Conservation (phyloP, 2,888 invertebrate species). For the Dioctria linearis region DNA sequence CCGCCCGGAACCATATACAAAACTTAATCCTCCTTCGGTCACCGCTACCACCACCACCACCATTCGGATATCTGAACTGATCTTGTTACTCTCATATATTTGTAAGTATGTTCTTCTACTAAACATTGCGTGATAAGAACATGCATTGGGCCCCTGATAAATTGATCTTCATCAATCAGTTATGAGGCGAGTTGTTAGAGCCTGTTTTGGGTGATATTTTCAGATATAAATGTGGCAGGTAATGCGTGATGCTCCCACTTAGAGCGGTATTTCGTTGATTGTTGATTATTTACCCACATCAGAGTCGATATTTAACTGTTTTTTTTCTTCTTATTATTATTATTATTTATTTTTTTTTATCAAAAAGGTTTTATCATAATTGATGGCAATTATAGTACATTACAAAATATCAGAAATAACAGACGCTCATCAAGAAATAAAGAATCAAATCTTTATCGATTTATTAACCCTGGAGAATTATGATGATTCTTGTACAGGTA, state of each 20-base stretch:
- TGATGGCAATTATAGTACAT: slow-evolving; percentile 19
- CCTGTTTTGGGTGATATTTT: slow-evolving; percentile 42
- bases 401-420: slow-evolving; percentile 19
- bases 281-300: slow-evolving; percentile 27
- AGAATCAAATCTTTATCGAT: not conserved
- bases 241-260: slow-evolving; percentile 50
- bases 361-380: slow-evolving; percentile 15
- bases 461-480: not conserved
- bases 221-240: slow-evolving; percentile 46
- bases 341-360: no score
- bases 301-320: not conserved
- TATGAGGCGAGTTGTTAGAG: slow-evolving; percentile 1
- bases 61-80: not conserved
- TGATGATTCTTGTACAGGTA: not conserved
- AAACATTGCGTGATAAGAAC: slow-evolving; percentile 49
- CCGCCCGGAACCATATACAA: slow-evolving; percentile 18
- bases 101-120: not conserved
- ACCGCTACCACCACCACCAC: no score
- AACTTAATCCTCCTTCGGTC: not conserved
- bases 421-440: not conserved
- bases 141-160: slow-evolving; percentile 51
- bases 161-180: slow-evolving; percentile 56
- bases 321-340: not conserved
- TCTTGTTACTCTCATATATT: slow-evolving; percentile 5
- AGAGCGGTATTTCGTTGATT: slow-evolving; percentile 35